A percentile compares a stretch with the other conserved stretches of the same genome.
Evolutionary conservation across 1,140 invertebrate genomes (phyloP).

Genomic region (Chymomyza costata): DNA sequence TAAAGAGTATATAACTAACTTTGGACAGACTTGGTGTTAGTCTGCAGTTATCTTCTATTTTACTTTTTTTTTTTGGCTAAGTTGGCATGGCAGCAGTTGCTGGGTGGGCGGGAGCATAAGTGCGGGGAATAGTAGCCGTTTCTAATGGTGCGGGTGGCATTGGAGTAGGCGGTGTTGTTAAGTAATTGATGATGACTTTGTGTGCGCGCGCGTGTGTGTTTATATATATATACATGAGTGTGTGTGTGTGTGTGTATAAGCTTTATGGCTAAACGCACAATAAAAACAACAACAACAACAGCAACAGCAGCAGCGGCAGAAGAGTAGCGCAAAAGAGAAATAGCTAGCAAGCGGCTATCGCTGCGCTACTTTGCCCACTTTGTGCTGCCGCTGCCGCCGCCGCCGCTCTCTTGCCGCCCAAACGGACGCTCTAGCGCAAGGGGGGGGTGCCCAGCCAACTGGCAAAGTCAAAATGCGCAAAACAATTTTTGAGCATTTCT

Average conservation of each 20-base stretch:
- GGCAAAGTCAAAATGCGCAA: slow-evolving; percentile 30
- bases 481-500: slow-evolving; percentile 14
- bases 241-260: slow-evolving; percentile 4
- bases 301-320: background rate
- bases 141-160: slow-evolving; percentile 9
- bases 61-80: no score
- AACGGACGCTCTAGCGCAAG: no score
- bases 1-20: no score
- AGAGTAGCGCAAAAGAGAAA: no score
- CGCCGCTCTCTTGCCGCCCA: background rate
- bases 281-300: slow-evolving; percentile 14
- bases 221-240: no score
- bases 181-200: slow-evolving; percentile 41
- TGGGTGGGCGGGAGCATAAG: no score
- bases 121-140: no score
- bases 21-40: no score
- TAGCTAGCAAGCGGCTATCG: background rate
- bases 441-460: no score
- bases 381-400: slow-evolving; percentile 2
- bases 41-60: no score
- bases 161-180: slow-evolving; percentile 8
- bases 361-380: slow-evolving; percentile 12
- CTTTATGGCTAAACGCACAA: slow-evolving; percentile 6
- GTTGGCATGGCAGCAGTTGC: no score
- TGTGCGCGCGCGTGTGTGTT: background rate